Evolutionary conservation across 2,888 invertebrate species (phyloP).

Genomic region (Charanyca ferruginea): DNA sequence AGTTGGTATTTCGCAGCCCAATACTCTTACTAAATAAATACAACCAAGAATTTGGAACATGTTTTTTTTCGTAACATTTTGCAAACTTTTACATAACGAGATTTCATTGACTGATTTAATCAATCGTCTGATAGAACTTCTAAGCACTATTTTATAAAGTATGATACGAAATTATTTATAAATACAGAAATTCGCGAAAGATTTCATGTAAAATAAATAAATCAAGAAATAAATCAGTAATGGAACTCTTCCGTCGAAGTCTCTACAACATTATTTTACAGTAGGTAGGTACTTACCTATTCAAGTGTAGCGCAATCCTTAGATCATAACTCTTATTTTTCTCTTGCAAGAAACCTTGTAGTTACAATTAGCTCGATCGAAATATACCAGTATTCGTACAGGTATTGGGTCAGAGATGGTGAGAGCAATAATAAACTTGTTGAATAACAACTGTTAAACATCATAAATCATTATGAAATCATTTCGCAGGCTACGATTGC

Average conservation of each 20-base stretch:
- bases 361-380: constrained; percentile 1
- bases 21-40: constrained; percentile 29
- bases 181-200: not conserved
- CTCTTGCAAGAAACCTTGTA: not conserved
- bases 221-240: constrained; percentile 17
- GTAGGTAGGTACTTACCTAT: not conserved
- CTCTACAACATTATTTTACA: constrained; percentile 1
- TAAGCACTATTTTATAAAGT: not conserved
- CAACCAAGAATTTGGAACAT: constrained; percentile 21
- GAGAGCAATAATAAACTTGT: constrained; percentile 34
- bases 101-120: constrained; percentile 29
- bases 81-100: constrained; percentile 18
- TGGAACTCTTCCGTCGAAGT: constrained; percentile 7
- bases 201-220: constrained; percentile 9
- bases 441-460: constrained; percentile 13
- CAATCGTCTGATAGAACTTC: constrained; percentile 13
- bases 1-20: constrained; percentile 15
- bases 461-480: constrained; percentile 19
- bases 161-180: not conserved
- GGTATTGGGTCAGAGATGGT: constrained; percentile 28
- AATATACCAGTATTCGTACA: not conserved
- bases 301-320: constrained; percentile 27
- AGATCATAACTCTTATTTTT: constrained; percentile 13
- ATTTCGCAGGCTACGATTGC: constrained; percentile 21
- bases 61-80: constrained; percentile 33